These are phyloP conservation scores for Myiopsitta monachus DNA, from an alignment of 2,113 vertebrate species.

Conservation along the genomic window DNA sequence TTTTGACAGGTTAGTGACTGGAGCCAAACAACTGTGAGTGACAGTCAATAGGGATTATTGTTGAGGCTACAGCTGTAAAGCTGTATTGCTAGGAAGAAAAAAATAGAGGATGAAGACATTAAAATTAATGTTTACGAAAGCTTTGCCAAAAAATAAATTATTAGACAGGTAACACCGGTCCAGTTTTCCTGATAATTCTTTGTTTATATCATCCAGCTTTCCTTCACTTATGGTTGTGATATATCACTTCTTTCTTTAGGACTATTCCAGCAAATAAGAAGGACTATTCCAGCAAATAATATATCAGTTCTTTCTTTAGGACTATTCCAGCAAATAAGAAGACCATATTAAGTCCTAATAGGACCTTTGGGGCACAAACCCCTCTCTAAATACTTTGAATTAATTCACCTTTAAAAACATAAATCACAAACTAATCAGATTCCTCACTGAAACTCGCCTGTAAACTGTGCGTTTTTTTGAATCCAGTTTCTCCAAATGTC, in stretches of 20 bases:
- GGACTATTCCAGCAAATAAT: conserved; percentile 22
- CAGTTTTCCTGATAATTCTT: conserved; percentile 21
- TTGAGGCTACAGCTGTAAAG: conserved; percentile 1
- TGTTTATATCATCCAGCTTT: conserved; percentile 23
- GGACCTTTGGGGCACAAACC: conserved; percentile 5
- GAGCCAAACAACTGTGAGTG: not conserved
- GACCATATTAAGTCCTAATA: conserved; percentile 18
- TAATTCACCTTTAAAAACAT: conserved; percentile 53
- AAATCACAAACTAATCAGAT: conserved; percentile 57
- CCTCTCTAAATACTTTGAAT: conserved; percentile 54
- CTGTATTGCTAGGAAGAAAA: not conserved
- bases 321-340: conserved; percentile 18
- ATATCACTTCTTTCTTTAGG: conserved; percentile 36
- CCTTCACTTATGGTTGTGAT: not conserved
- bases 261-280: conserved; percentile 16
- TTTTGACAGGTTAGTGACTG: not conserved
- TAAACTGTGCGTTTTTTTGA: not conserved
- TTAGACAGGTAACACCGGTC: not conserved
- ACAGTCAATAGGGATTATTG: not conserved
- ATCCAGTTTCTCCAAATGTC: conserved; percentile 33
- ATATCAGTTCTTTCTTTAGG: conserved; percentile 37
- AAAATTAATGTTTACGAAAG: conserved; percentile 11
- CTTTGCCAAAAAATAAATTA: conserved; percentile 34
- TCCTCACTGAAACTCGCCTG: not conserved
- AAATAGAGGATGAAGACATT: not conserved